Conservation (phyloP, 2,113 vertebrate genomes). For the Tragulus kanchil region DNA sequence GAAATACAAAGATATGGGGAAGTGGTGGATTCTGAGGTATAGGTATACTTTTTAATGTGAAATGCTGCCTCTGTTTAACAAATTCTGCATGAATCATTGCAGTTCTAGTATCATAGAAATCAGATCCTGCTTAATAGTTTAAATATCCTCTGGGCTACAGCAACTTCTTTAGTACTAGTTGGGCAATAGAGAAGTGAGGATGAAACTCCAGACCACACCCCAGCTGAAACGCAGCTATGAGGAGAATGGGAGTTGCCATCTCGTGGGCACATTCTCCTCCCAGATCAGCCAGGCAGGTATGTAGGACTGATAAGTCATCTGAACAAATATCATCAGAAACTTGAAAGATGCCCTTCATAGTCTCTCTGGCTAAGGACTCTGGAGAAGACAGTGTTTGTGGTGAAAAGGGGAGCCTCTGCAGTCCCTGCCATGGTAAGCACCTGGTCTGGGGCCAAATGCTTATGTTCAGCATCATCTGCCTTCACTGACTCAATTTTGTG, state of each 20-base stretch:
- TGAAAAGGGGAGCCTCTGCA: neutral
- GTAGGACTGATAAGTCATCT: constrained; percentile 43
- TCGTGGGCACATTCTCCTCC: constrained; percentile 25
- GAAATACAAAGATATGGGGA: neutral
- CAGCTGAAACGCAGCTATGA: constrained; percentile 45
- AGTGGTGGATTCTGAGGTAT: neutral
- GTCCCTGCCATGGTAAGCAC: accelerated
- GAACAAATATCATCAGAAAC: constrained; percentile 63
- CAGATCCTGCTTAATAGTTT: constrained; percentile 11
- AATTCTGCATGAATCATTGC: neutral
- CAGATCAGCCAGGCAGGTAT: constrained; percentile 51
- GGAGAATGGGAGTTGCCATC: constrained; percentile 58
- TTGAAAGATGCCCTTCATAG: neutral
- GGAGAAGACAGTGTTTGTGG: neutral
- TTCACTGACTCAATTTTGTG: neutral
- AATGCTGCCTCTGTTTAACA: neutral
- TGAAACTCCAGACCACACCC: constrained; percentile 43
- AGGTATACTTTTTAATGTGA: neutral
- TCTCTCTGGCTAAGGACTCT: neutral
- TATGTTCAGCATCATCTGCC: neutral
- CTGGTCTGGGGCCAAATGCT: too few relatives aligned
- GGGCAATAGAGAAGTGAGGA: constrained; percentile 48
- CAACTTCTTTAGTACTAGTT: neutral
- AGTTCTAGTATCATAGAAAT: neutral
- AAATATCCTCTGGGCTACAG: neutral